Base-by-base conservation (phyloP, 2,888 invertebrate genomes). In the Habrosyne pyritoides region DNA sequence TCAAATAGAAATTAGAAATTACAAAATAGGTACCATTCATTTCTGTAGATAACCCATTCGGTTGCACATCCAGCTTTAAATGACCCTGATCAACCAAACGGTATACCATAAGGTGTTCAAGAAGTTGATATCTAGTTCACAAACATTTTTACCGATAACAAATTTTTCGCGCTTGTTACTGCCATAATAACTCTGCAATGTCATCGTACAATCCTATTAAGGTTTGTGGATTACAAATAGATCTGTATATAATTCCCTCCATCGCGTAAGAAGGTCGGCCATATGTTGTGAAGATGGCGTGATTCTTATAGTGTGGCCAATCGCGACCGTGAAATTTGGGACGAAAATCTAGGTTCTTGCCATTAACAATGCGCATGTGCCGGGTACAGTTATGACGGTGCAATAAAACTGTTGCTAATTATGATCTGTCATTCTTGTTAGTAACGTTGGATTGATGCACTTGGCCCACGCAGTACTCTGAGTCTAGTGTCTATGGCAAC, bases 291-390 rank as follows among this genome's bases (percentile, higher is more conserved):
- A 46, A 61, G 54, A 55, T 66, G 61, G 64, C 57, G 56, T 64
- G 51, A 58, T 61, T 57, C 54, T 59, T 66, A 53, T 59, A 52
- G 60, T 56, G 54, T 63, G 65, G 61, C 66, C 59, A 66, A 79
- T 75, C 68, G 63, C 71, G 72, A 69, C 83, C 85, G 83, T 84
- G 84, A 87, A 84, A 85, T 81, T 84, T 70, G 71, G 84, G 73
- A 71, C 85, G 60, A 79, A 82, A 80, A 84, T 78, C 86, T 85
- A 83, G 81, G 79, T 80, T 84, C 77, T 75, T 70, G 69, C 59
- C 72, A 81, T 82, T 78, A 79, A 69, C 66, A 54, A 59, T 51
- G 62, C 56, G 61, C 53, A 56, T 42, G 42, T 2, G 42, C 18
- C 14, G 18, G 1, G 14, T 18, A 42, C 42, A 42, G 42, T 42